Evolutionary conservation across 2,888 invertebrate genomes (phyloP).

Genomic region (Pimpla rufipes): DNA sequence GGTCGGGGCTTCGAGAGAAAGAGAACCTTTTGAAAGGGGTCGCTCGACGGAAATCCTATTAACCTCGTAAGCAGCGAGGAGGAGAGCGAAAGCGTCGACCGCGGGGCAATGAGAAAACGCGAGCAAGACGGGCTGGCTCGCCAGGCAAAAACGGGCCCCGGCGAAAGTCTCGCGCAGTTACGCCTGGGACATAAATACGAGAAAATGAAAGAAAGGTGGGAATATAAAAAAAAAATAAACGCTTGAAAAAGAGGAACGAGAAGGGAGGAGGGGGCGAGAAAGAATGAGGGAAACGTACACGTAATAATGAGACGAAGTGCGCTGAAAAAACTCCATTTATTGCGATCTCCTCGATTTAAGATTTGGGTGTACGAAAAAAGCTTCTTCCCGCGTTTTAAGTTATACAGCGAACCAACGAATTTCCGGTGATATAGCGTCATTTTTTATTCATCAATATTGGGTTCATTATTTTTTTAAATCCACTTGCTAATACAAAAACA

Average conservation of each 20-base stretch:
- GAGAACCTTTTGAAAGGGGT: constrained; percentile 56
- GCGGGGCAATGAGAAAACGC: constrained; percentile 15
- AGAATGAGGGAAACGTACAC: not conserved
- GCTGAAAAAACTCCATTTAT: not conserved
- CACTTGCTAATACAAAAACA: too few relatives aligned
- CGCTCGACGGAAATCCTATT: constrained; percentile 73
- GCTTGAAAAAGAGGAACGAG: not conserved
- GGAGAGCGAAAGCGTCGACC: constrained; percentile 1
- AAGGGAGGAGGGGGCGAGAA: not conserved
- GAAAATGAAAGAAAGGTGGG: constrained; percentile 48
- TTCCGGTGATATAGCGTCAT: too few relatives aligned
- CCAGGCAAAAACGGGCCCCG: constrained; percentile 26
- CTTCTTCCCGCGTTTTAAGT: too few relatives aligned
- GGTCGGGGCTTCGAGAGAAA: constrained; percentile 62
- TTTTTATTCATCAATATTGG: too few relatives aligned
- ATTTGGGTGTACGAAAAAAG: not conserved
- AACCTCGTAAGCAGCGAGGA: constrained; percentile 68
- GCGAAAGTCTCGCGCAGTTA: constrained; percentile 58
- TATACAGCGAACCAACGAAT: too few relatives aligned
- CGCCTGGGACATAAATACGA: constrained; percentile 68
- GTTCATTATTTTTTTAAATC: too few relatives aligned
- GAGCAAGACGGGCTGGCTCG: constrained; percentile 36
- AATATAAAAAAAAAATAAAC: constrained; percentile 22
- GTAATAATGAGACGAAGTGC: not conserved
- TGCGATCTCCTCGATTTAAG: not conserved